phyloP scores from a whole-genome alignment of 2,113 vertebrate species.

The Oostethus manadensis region DNA sequence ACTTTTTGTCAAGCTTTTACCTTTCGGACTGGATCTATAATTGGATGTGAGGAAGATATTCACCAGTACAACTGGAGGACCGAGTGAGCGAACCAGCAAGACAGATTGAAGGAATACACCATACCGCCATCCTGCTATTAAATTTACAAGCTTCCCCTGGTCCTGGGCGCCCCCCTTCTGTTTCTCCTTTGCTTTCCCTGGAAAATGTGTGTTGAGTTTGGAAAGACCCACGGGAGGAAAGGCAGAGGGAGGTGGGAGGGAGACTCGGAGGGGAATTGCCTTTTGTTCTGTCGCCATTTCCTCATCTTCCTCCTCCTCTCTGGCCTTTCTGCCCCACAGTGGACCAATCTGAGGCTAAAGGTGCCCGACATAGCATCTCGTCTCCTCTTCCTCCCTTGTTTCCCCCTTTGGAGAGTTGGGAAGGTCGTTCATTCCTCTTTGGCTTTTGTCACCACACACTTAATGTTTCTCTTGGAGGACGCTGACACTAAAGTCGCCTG shows the following conservation, averaged over 20 bases:
- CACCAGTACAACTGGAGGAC: slow-evolving; percentile 18
- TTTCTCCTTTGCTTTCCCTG: slow-evolving; percentile 50
- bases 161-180: slow-evolving; percentile 6
- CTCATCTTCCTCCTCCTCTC: background rate
- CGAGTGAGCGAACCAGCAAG: slow-evolving; percentile 22
- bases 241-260: slow-evolving; percentile 40
- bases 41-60: background rate
- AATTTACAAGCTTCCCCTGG: slow-evolving; percentile 37
- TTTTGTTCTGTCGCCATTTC: slow-evolving; percentile 3
- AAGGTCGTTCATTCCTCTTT: slow-evolving; percentile 15
- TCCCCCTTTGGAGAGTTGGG: slow-evolving; percentile 20
- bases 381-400: slow-evolving; percentile 31
- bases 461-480: slow-evolving; percentile 34
- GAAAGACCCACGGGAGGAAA: slow-evolving; percentile 52
- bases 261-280: slow-evolving; percentile 37
- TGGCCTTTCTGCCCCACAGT: slow-evolving; percentile 21
- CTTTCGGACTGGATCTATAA: background rate
- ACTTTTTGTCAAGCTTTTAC: slow-evolving; percentile 15
- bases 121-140: slow-evolving; percentile 44
- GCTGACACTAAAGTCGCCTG: slow-evolving; percentile 2
- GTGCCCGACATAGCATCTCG: slow-evolving; percentile 44
- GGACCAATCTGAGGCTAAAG: slow-evolving; percentile 37
- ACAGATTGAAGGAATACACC: slow-evolving; percentile 4
- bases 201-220: slow-evolving; percentile 75
- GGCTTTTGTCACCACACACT: slow-evolving; percentile 10